Evolutionary conservation across 1,140 invertebrate genomes (phyloP), one percentile per base, ranked within the genome.

Genomic region (Drosophila chauvacae): DNA sequence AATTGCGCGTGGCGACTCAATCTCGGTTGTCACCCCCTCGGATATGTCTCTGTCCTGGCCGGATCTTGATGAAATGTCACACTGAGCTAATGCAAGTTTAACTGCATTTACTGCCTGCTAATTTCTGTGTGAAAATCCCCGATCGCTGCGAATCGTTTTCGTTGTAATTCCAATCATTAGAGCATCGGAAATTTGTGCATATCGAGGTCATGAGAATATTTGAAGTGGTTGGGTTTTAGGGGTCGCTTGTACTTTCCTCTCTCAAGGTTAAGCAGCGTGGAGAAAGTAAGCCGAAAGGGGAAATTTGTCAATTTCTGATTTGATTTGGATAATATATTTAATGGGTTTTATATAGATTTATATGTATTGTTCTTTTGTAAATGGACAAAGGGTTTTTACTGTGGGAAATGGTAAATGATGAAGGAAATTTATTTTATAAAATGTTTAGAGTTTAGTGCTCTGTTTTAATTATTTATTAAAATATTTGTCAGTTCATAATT

Each of bases 1-100:
- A 87, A 87, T 87, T 87, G 84, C 80, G 83, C 84, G 84, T 87
- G 84, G 69, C 69, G 69, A 72, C 76, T 59, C 84, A 74, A 88
- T 88, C 80, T 65, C 60, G 39, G 59, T 77, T 62, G 64, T 72
- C 77, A 28, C 30, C 26, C 58, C 26, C 61, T 41, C 44, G 16
- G 35, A 7, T 39, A 13, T 16, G 26, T 20, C 33, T n/a, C 37
- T 39, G 56, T 48, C 68, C 18, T 14, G 51, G 4, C 30, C 50
- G 59, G 80, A 87, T 80, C 84, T 87, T 87, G 80, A 88, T 88
- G 84, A 88, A 87, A 83, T 87, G 80, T 81, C 84, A 80, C 84
- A 71, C 76, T 77, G 82, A 69, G 74, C 83, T 87, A 87, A 87
- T 87, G 83, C 79, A 87, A 87, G 80, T 80, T 88, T 83, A 87